Evolutionary conservation across 2,113 vertebrate genomes (phyloP), one percentile per base, ranked within the genome.

Genomic region (Nibea albiflora): DNA sequence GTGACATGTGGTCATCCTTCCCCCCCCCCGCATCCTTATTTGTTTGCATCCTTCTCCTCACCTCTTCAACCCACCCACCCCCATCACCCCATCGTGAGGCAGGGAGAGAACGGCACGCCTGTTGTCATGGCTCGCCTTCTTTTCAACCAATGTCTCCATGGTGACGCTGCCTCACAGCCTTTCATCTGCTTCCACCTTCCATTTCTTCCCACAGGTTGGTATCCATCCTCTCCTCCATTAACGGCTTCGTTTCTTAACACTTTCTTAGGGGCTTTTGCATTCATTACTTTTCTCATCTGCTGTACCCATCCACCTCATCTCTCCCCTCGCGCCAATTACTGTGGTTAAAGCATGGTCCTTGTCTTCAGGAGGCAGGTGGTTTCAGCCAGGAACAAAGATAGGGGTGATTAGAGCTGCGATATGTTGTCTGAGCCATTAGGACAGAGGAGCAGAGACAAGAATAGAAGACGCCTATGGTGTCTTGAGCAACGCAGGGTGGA

Each of bases 81-180:
- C 26, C 77, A 60, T 65, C 76, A 46, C 70, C 62, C 54, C 73
- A 49, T 76, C 76, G 70, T 69, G 83, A 84, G 73, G 61, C 4
- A 1, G 65, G 68, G 73, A 53, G 85, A 54, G 78, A 62, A 68
- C 19, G 87, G 84, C 74, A 79, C 47, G 35, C 86, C 88, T 15
- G 91, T 92, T 89, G 90, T 92, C 91, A 92, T 86, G 90, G 90
- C 85, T 87, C 89, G 69, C 85, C 88, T 85, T 91, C 83, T 80
- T 88, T 80, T 82, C 76, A 90, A 80, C 85, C 80, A 47, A 42
- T 11, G 74, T 94, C 87, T 92, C 92, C 91, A 93, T 94, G 92
- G 92, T 80, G 91, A 94, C 16, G 54, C 89, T n/a, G 77, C 75
- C 85, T 91, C 89, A 67, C 72, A 73, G 79, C 81, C 66, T 87